phyloP scores from a whole-genome alignment of 2,797 vertebrate genomes.

The Dermochelys coriacea region DNA sequence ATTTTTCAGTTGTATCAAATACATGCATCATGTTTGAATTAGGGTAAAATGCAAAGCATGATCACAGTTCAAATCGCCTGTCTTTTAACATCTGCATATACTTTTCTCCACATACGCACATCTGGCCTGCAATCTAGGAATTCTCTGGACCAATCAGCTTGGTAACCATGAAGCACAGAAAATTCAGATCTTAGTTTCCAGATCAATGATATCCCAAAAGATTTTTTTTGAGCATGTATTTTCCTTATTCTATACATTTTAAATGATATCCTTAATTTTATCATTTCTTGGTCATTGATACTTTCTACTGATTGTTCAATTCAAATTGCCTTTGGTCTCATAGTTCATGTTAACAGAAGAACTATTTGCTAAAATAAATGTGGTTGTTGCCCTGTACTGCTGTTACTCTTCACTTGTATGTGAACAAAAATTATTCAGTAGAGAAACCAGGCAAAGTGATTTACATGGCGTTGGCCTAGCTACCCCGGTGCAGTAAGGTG shows the following conservation, averaged over 20 bases:
- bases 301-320: neutral
- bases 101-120: conserved; percentile 40
- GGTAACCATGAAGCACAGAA: accelerated
- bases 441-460: neutral
- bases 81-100: conserved; percentile 51
- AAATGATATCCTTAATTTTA: neutral
- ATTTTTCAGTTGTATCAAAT: neutral
- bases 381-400: neutral
- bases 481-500: neutral
- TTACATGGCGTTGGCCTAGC: neutral
- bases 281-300: neutral
- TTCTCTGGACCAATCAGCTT: accelerated
- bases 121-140: conserved; percentile 27
- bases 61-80: neutral
- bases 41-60: neutral
- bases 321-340: accelerated
- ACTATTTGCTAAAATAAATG: accelerated
- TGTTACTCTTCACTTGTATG: accelerated
- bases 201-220: neutral
- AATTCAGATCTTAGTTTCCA: neutral
- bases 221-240: neutral
- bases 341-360: neutral
- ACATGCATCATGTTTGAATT: neutral
- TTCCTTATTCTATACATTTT: neutral
- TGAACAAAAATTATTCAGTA: neutral